Evolutionary conservation across 2,888 invertebrate species (phyloP).

Genomic region (Eristalis arbustorum): DNA sequence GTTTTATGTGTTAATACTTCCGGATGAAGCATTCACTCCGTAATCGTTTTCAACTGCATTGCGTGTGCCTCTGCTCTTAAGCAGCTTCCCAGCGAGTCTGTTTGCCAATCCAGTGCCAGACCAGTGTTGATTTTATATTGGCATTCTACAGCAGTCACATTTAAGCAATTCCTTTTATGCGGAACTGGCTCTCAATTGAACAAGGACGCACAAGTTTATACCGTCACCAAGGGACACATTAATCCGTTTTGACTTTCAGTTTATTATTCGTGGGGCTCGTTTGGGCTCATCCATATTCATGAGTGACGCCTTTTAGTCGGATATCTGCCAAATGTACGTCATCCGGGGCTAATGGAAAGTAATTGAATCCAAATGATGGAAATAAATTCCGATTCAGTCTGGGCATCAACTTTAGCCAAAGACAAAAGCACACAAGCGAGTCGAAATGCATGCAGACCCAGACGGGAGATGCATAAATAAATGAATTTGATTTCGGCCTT

Average conservation of each 20-base stretch:
- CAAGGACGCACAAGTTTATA: neutral
- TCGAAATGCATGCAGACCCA: neutral
- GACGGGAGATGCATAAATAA: neutral
- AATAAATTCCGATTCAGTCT: slow-evolving; percentile 8
- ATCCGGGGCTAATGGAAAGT: slow-evolving; percentile 17
- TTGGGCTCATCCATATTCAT: slow-evolving; percentile 42
- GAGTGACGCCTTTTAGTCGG: slow-evolving; percentile 9
- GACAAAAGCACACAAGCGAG: neutral
- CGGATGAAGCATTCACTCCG: too few species aligned
- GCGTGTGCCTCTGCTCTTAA: neutral
- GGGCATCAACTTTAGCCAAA: neutral
- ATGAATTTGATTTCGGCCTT: neutral
- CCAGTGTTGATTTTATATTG: neutral
- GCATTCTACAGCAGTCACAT: neutral
- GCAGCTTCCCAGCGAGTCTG: neutral
- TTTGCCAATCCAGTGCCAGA: neutral
- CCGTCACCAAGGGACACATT: neutral
- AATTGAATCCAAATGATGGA: slow-evolving; percentile 17
- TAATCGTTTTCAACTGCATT: too few species aligned
- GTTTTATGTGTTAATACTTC: too few species aligned
- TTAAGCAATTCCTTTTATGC: neutral
- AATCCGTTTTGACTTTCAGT: neutral
- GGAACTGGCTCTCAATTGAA: neutral
- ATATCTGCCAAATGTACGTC: slow-evolving; percentile 16
- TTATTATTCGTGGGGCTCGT: neutral